Percentiles rank a stretch among this genome's conserved stretches.
These are phyloP conservation scores for Diaphora mendica DNA, from an alignment of 2,888 invertebrate genomes.

Conservation along the genomic window DNA sequence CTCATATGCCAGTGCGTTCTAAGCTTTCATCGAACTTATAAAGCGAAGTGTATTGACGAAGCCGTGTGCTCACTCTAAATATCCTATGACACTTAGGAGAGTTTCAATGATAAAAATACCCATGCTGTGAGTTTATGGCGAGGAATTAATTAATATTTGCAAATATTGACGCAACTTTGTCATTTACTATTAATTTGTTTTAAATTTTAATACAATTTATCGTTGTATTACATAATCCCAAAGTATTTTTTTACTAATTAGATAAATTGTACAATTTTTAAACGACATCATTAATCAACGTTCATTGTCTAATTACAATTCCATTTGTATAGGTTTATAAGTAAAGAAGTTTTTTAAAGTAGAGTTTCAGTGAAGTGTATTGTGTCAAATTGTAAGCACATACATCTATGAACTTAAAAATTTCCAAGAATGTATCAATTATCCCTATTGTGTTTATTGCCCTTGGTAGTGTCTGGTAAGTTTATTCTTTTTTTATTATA, in stretches of 20 bases:
- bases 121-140: neutral
- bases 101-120: too few species aligned
- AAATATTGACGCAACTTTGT: neutral
- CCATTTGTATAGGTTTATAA: neutral
- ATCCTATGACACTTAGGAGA: too few species aligned
- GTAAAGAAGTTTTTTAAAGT: neutral
- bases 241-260: neutral
- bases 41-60: too few species aligned
- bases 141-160: neutral
- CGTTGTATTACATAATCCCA: neutral
- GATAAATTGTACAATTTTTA: neutral
- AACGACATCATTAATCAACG: neutral
- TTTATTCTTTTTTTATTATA: neutral
- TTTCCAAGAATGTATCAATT: neutral
- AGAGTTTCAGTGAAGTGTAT: neutral
- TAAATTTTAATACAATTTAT: neutral
- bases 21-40: too few species aligned
- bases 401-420: neutral
- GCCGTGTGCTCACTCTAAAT: too few species aligned
- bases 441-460: conserved; percentile 49
- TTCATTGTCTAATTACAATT: neutral
- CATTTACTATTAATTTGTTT: neutral
- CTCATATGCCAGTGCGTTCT: too few species aligned
- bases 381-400: neutral
- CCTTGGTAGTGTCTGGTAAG: conserved; percentile 60